Conservation (phyloP, 2,797 vertebrate genomes). For the Thalassophryne amazonica region DNA sequence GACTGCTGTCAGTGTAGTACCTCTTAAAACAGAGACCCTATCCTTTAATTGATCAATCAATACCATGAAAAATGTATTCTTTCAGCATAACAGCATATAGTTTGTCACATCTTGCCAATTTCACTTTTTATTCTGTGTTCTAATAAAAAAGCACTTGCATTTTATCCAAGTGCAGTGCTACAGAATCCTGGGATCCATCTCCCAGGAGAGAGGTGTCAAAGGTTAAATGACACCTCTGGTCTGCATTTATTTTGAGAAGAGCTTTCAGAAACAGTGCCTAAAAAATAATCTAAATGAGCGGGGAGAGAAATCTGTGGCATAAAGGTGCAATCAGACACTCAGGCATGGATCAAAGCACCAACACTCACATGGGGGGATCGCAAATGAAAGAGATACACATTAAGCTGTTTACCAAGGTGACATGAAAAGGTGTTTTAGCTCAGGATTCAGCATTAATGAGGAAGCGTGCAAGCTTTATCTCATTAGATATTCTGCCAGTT, state of each 20-base stretch:
- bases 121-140: too few relatives aligned
- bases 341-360: slow-evolving; percentile 79
- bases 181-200: not conserved
- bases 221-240: slow-evolving; percentile 20
- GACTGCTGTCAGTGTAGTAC: too few relatives aligned
- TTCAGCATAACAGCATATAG: too few relatives aligned
- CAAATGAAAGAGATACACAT: slow-evolving; percentile 86
- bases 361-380: slow-evolving; percentile 69
- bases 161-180: too few relatives aligned
- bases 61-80: too few relatives aligned
- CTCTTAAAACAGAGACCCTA: too few relatives aligned
- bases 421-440: slow-evolving; percentile 87
- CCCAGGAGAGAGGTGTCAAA: slow-evolving; percentile 4
- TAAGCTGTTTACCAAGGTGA: slow-evolving; percentile 83
- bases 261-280: slow-evolving; percentile 47
- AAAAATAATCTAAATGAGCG: slow-evolving; percentile 75
- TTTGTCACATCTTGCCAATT: too few relatives aligned
- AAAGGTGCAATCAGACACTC: slow-evolving; percentile 78
- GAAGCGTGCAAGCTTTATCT: slow-evolving; percentile 68
- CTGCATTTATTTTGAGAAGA: slow-evolving; percentile 18
- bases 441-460: slow-evolving; percentile 83
- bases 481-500: slow-evolving; percentile 80
- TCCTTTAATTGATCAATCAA: too few relatives aligned
- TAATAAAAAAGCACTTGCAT: too few relatives aligned
- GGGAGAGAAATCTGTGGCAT: slow-evolving; percentile 77